Evolutionary conservation across 2,797 vertebrate species (phyloP), one percentile per base, ranked within the genome.

Genomic region (Merluccius polli): DNA sequence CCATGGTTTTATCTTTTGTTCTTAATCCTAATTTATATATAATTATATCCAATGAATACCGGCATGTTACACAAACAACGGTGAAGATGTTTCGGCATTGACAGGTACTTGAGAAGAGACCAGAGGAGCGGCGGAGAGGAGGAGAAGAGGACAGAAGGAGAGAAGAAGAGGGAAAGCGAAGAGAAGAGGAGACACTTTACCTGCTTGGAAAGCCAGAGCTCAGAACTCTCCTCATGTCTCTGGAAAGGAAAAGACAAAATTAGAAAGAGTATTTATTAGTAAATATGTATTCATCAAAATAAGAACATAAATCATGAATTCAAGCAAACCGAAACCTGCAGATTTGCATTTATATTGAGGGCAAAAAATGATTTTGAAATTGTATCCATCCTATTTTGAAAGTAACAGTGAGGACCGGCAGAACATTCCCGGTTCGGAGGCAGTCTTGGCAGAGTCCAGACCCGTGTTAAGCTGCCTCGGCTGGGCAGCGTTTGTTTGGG

Each of bases 161-260:
- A 21, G 44, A 24, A 9, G 52, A 59, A 16, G 16, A 48, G 4
- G 18, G 44, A 9, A 4, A 36, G 36, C 36, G 4, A 31, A 31
- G 33, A 9, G 38, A 24, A 30, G 27, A 21, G 15, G 9, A n/a
- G 15, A 24, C 38, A 38, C 11, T 33, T 86, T 93, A 99, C 98
- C 97, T 99, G 98, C 82, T 96, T 98, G 75, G 96, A 95, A 65
- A 99, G 94, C 98, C 98, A 99, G 0, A 97, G 89, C 75, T 98
- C 97, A 3, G 97, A 98, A 4, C 93, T 95, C 90, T 97, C 96
- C 87, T 99, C 97, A 15, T 98, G 97, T 89, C 96, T 97, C 97
- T 99, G 91, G 81, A 95, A 81, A 95, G 95, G 48, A 87, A 12
- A 87, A 2, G 71, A 32, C n/a, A 78, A 69, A 75, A 73, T 72